A percentile compares a stretch with the other conserved stretches of the same genome.
phyloP scores from a whole-genome alignment of 2,113 vertebrate species.

The Dermatemys mawii region DNA sequence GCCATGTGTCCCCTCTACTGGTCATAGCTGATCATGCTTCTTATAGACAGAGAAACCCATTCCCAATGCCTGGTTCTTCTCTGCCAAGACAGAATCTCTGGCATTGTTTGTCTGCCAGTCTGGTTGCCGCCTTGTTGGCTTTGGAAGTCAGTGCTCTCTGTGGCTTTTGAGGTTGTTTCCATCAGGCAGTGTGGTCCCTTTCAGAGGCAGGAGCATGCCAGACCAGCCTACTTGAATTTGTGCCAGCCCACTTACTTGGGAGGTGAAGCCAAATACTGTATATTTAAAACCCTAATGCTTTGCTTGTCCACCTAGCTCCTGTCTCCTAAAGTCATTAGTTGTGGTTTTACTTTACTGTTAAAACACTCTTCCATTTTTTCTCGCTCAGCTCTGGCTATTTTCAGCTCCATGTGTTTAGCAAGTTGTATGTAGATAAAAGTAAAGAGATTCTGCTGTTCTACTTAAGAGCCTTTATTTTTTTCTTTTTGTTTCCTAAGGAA shows the following conservation, averaged over 20 bases:
- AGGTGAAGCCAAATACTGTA: conserved; percentile 83
- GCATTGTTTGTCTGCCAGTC: conserved; percentile 71
- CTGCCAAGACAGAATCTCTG: conserved; percentile 47
- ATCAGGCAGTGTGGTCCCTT: conserved; percentile 86
- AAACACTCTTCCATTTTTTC: conserved; percentile 75
- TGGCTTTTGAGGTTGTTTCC: conserved; percentile 84
- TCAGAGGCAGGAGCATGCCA: conserved; percentile 78
- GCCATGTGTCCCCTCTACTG: neutral
- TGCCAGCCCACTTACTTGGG: conserved; percentile 83
- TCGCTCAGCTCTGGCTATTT: conserved; percentile 70
- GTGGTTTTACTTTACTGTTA: conserved; percentile 85
- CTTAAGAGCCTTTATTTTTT: conserved; percentile 55
- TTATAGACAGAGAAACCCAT: conserved; percentile 17
- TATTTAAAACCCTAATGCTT: conserved; percentile 81
- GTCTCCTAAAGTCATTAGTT: conserved; percentile 85
- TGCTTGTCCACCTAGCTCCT: conserved; percentile 83
- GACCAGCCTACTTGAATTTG: conserved; percentile 81
- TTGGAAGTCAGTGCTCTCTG: conserved; percentile 80
- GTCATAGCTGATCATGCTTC: neutral
- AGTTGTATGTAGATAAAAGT: conserved; percentile 55
- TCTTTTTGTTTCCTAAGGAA: conserved; percentile 50
- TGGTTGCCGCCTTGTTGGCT: conserved; percentile 80
- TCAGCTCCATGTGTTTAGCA: conserved; percentile 74
- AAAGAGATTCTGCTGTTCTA: conserved; percentile 68
- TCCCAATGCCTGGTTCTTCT: conserved; percentile 38